phyloP scores from a whole-genome alignment of 2,113 vertebrate genomes.

The Poecile atricapillus region DNA sequence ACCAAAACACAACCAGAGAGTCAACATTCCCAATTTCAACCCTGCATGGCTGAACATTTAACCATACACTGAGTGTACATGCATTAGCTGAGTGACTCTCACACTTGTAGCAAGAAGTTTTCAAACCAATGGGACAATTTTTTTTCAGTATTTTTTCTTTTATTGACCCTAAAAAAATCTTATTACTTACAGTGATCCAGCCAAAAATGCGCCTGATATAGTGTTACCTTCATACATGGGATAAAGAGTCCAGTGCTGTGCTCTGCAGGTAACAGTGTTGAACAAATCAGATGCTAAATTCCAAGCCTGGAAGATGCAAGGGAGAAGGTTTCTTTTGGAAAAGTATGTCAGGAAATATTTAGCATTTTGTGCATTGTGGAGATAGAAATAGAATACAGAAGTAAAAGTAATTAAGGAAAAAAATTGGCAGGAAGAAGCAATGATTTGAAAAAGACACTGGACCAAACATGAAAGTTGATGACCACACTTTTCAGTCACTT shows the following conservation, averaged over 20 bases:
- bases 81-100: background rate
- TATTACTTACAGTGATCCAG: background rate
- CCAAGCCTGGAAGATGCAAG: background rate
- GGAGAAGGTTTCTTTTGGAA: background rate
- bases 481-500: background rate
- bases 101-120: background rate
- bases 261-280: background rate
- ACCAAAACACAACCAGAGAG: background rate
- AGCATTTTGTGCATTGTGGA: background rate
- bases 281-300: background rate
- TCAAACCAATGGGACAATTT: background rate
- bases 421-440: background rate
- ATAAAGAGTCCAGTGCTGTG: background rate
- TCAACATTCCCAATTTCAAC: background rate
- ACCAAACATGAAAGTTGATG: background rate
- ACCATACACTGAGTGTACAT: background rate
- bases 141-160: background rate
- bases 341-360: background rate
- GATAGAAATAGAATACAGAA: slow-evolving; percentile 11
- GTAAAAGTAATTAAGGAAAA: background rate
- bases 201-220: background rate
- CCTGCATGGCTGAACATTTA: background rate
- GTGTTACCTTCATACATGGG: background rate
- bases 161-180: background rate
- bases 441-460: background rate